Base-by-base conservation (phyloP, 2,113 vertebrate genomes). In the Brevimyrus niger region DNA sequence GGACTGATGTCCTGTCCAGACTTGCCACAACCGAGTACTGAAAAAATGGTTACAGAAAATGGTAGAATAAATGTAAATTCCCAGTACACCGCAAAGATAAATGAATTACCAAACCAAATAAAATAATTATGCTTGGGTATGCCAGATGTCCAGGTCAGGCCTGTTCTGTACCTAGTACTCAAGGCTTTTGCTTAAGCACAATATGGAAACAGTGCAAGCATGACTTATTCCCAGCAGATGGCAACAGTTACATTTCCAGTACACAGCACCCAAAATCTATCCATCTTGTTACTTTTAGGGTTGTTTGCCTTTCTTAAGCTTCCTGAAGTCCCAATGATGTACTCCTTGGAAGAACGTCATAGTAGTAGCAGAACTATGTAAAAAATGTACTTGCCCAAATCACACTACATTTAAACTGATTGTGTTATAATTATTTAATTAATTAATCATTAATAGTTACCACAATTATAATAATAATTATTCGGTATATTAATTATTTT, bases 221-320 rank as follows among this genome's bases (percentile, higher is more conserved):
- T 19, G 73, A 80, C 35, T 80, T 80, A 80, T 35, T 80, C 73
- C 73, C 73, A 80, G 73, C 73, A 80, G 73, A 80, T 80, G 73
- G 73, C 73, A 80, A 42, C 73, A 80, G 13, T 80, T 80, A 80
- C 73, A 80, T 42, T 80, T 80, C 73, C 73, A 38, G 69, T 76
- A 76, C 15, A 76, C 27, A 76, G 19, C 35, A 76, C 73, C 17
- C 15, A 4, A 80, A 17, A 80, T 69, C 61, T 69, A 27, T 69
- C 27, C n/a, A 11, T 69, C n/a, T 11, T 27, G 53, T 65, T 65
- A 27, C 61, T 65, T 65, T 65, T 65, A 11, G 8, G 2, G 9
- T n/a, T 65, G n/a, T 27, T 55, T 65, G n/a, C 3, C 61, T 65
- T 65, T 27, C 8, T n/a, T 27, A 65, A 27, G 61, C n/a, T 27